Evolutionary conservation across 2,888 invertebrate species (phyloP).

Genomic region (Drosophila emarginata): DNA sequence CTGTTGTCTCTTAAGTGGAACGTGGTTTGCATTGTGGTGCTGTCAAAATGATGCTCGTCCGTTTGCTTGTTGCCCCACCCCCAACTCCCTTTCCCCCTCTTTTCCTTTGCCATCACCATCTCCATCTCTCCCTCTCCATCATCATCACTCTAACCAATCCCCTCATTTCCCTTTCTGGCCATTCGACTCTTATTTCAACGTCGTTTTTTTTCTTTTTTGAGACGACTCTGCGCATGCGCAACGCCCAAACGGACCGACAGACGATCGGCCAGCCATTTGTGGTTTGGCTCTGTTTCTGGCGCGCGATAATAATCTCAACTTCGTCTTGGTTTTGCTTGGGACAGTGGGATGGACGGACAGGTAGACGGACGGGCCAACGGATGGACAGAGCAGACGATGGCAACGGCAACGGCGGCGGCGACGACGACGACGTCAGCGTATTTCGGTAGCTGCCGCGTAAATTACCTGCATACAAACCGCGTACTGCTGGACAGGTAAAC

Average conservation of each 20-base stretch:
- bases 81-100: too few species aligned
- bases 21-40: conserved; percentile 76
- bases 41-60: conserved; percentile 80
- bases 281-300: conserved; percentile 67
- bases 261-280: conserved; percentile 34
- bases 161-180: background rate
- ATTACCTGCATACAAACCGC: conserved; percentile 80
- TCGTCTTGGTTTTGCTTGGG: conserved; percentile 38
- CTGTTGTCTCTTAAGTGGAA: conserved; percentile 67
- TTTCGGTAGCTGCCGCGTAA: conserved; percentile 83
- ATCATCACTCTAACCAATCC: background rate
- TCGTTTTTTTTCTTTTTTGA: conserved; percentile 14
- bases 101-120: background rate
- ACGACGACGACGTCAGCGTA: conserved; percentile 67
- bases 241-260: conserved; percentile 43
- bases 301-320: conserved; percentile 80
- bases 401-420: background rate
- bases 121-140: conserved; percentile 1
- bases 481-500: conserved; percentile 66
- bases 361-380: conserved; percentile 15
- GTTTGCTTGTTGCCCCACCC: conserved; percentile 10
- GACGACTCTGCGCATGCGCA: conserved; percentile 61
- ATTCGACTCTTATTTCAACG: conserved; percentile 31
- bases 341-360: conserved; percentile 12
- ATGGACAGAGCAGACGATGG: conserved; percentile 10